A percentile compares a stretch with the other conserved stretches of the same genome.
phyloP scores from a whole-genome alignment of 2,888 invertebrate genomes.

The Theretra japonica region DNA sequence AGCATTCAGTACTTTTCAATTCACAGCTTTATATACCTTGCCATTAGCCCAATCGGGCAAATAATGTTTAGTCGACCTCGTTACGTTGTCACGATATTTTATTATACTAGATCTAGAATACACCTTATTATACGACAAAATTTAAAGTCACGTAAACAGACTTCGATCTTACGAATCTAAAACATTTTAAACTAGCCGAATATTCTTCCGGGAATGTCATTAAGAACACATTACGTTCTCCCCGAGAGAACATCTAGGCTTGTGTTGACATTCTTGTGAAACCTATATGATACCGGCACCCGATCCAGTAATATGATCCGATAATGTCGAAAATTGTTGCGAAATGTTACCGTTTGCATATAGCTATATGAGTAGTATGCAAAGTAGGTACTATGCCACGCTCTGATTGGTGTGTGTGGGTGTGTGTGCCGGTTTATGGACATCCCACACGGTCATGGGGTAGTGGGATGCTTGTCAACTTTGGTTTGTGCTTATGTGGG shows the following conservation, averaged over 20 bases:
- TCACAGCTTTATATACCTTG: too few species aligned
- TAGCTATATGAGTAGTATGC: too few species aligned
- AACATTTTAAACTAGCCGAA: conserved; percentile 4
- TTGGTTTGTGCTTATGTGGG: too few species aligned
- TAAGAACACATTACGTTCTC: conserved; percentile 24
- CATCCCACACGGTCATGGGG: too few species aligned
- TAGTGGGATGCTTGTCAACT: too few species aligned
- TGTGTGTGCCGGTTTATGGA: not conserved
- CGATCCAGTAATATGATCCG: conserved; percentile 7
- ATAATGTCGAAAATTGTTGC: conserved; percentile 22
- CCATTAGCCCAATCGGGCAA: too few species aligned
- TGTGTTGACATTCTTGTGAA: conserved; percentile 1
- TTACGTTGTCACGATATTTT: too few species aligned
- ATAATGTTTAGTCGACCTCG: too few species aligned
- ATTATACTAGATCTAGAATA: too few species aligned
- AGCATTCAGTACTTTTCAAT: too few species aligned
- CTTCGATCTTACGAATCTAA: not conserved
- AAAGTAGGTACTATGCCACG: too few species aligned
- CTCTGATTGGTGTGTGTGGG: not conserved
- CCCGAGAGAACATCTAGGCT: conserved; percentile 19
- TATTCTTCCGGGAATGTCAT: conserved; percentile 1
- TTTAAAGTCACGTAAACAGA: not conserved
- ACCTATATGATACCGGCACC: conserved; percentile 4
- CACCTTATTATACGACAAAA: not conserved
- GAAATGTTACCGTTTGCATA: conserved; percentile 3